phyloP scores from a whole-genome alignment of 1,140 invertebrate species.

The Polypedilum pembai region DNA sequence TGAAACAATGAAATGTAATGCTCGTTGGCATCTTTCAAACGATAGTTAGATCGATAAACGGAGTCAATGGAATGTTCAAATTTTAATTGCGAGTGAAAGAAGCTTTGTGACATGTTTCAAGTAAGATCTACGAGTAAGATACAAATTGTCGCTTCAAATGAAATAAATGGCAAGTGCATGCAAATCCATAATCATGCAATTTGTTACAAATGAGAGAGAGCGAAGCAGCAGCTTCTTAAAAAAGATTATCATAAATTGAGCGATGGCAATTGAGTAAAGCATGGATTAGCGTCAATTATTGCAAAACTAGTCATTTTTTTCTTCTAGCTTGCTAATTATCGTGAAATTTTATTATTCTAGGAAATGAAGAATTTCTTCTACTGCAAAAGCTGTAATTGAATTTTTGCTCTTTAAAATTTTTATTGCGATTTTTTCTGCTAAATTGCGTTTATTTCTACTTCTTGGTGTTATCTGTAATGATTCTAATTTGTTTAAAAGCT shows the following conservation, averaged over 20 bases:
- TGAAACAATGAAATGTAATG: slow-evolving; percentile 22
- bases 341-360: too few relatives aligned
- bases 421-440: too few relatives aligned
- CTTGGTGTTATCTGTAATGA: too few relatives aligned
- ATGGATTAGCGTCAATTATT: slow-evolving; percentile 7
- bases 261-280: slow-evolving; percentile 3
- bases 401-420: too few relatives aligned
- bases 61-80: background rate
- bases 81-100: background rate
- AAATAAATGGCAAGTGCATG: slow-evolving; percentile 17
- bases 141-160: background rate
- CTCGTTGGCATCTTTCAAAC: background rate
- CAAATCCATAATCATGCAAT: slow-evolving; percentile 18
- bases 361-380: too few relatives aligned
- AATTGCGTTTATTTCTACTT: too few relatives aligned
- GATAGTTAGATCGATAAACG: background rate
- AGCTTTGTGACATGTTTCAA: background rate
- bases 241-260: slow-evolving; percentile 3
- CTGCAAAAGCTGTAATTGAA: too few relatives aligned
- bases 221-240: background rate
- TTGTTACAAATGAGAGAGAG: background rate
- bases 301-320: background rate
- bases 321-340: too few relatives aligned
- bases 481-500: too few relatives aligned
- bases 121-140: background rate